Base-by-base conservation (phyloP, 2,113 vertebrate genomes). In the Corydoras sp. region DNA sequence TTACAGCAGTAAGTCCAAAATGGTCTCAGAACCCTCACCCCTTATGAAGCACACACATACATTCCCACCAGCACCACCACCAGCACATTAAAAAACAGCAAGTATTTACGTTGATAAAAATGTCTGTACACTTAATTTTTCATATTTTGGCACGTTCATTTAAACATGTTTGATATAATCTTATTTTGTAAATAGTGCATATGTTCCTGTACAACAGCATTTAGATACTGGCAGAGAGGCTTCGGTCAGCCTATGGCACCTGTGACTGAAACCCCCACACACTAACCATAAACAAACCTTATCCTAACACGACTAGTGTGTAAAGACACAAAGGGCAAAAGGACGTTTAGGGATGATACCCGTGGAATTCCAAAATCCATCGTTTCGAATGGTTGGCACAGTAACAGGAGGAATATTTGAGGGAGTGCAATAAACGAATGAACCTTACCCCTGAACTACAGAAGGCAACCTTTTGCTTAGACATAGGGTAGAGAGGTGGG, bases 131-230 rank as follows among this genome's bases (percentile, higher is more conserved):
- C 86, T 88, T 91, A 90, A 92, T 89, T 90, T 89, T 85, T 91
- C 90, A 79, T 70, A 77, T 76, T 92, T 95, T 94, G 92, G 92
- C 92, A 93, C 92, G 88, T 90, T 75, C 72, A 81, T 80, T 81
- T 79, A 67, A 81, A 79, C 73, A 78, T 77, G 77, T 74, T 65
- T 71, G 74, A 82, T 79, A 81, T 84, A 78, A 74, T 90, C 85
- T 83, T 86, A 84, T 80, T 84, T 86, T 88, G 87, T 84, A 89
- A 88, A 90, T 92, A 93, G 90, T 92, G 92, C 92, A 81, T 81
- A 91, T 91, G 90, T 92, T 73, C 69, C 91, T 89, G 89, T 94
- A 91, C 91, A 92, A 91, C 88, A 89, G 86, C 88, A 91, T 89
- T 84, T 75, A 55, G 77, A 79, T 73, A 79, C 77, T 76, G 74